Percentiles rank a stretch among this genome's conserved stretches.
phyloP scores from a whole-genome alignment of 2,888 invertebrate genomes.

The Hedya salicella region DNA sequence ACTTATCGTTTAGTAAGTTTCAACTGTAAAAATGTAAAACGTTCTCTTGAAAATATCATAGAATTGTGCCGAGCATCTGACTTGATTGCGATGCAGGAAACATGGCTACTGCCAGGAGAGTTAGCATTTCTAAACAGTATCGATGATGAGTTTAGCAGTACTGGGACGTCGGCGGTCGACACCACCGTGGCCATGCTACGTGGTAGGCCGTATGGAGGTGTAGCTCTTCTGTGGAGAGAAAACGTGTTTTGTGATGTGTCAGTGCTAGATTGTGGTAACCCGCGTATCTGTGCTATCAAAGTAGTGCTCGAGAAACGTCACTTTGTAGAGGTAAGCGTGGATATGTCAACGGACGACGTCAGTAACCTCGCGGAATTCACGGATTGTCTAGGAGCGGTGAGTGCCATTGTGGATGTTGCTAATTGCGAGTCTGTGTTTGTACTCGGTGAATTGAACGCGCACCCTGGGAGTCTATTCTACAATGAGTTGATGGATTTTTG shows the following conservation, averaged over 20 bases:
- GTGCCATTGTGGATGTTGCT: slow-evolving; percentile 1
- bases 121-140: background rate
- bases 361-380: slow-evolving; percentile 1
- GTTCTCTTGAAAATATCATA: background rate
- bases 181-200: slow-evolving; percentile 1
- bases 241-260: slow-evolving; percentile 2
- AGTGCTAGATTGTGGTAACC: background rate
- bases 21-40: slow-evolving; percentile 12
- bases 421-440: background rate
- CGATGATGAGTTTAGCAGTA: background rate
- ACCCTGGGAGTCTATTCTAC: too few species aligned
- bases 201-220: background rate
- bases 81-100: slow-evolving; percentile 4
- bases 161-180: slow-evolving; percentile 7
- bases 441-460: too few species aligned
- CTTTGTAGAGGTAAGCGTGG: background rate
- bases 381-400: slow-evolving; percentile 6
- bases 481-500: too few species aligned
- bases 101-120: slow-evolving; percentile 2
- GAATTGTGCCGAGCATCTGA: slow-evolving; percentile 3
- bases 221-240: slow-evolving; percentile 1
- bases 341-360: background rate
- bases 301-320: background rate
- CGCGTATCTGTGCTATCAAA: background rate
- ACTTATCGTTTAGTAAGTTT: background rate